Evolutionary conservation across 1,140 invertebrate genomes (phyloP).

Genomic region (Trialeurodes vaporariorum): DNA sequence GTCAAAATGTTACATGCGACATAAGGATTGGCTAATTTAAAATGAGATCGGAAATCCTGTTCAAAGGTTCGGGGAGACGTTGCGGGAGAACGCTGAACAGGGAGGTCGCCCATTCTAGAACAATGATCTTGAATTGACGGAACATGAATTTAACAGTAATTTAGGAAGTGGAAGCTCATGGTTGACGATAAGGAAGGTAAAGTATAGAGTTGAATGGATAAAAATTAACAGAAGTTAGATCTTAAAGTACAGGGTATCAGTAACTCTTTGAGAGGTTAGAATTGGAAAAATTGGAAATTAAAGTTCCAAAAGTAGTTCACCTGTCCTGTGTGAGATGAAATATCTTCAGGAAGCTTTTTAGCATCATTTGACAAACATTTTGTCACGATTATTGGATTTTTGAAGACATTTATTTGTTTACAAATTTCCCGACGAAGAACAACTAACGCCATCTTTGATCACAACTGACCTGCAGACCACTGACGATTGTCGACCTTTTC

Average conservation of each 20-base stretch:
- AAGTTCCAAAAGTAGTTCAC: slow-evolving; percentile 8
- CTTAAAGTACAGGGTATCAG: background rate
- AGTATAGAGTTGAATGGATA: no score
- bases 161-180: no score
- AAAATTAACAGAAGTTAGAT: background rate
- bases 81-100: no score
- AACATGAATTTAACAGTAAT: no score
- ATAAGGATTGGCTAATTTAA: no score
- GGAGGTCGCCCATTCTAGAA: no score
- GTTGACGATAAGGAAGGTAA: no score
- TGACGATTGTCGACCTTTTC: background rate
- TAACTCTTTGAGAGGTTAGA: background rate
- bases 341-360: slow-evolving; percentile 13
- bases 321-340: slow-evolving; percentile 23
- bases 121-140: no score
- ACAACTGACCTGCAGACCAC: background rate
- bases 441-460: background rate
- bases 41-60: no score
- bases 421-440: background rate
- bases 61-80: no score
- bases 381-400: background rate
- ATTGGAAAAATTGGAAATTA: background rate
- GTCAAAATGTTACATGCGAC: no score
- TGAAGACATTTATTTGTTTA: background rate
- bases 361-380: background rate